Base-by-base conservation (phyloP, 2,113 vertebrate genomes). In the Anser cygnoides region DNA sequence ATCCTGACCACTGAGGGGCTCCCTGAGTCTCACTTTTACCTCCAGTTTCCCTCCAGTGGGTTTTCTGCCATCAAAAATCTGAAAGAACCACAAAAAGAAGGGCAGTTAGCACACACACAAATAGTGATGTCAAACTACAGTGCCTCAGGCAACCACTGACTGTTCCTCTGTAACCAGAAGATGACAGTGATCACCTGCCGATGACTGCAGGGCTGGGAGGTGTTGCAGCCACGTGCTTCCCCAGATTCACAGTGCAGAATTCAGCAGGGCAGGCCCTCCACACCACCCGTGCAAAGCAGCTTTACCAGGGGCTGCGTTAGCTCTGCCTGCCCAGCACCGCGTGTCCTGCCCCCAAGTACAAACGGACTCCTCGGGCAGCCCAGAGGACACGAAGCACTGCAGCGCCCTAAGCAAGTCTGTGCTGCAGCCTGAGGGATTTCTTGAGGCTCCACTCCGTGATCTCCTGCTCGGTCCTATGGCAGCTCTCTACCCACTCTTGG, bases 21-120 rank as follows among this genome's bases (percentile, higher is more conserved):
- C 99, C 96, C 99, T 98, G 91, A 99, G 98, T 67, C 98, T 98
- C 67, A 99, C 98, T 96, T 98, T 99, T 19, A 99, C 98, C 85
- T 99, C 99, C 61, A 99, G 96, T 43, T 99, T 99, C 35, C 99
- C 99, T 52, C 99, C 99, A 3, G 99, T 99, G 78, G 98, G 94
- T 93, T 99, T 99, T 26, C 99, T 98, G 41, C 99, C 99, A 52
- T 99, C 99, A 97, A 99, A 98, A 87, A 99, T 98, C 99, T 99
- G 97, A 9, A 94, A 93, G 23, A 87, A 44, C 7, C 81, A 87
- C n/a, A 77, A 35, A 79, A 75, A 58, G 22, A 79, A 20, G 21
- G n/a, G 39, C 84, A 57, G 77, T 92, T 54, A 95, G 80, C 2
- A 3, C 25, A n/a, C n/a, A 14, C 0, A 14, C 0, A 4, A 31